Conservation (phyloP, 2,113 vertebrate species). For the Burhinus oedicnemus region DNA sequence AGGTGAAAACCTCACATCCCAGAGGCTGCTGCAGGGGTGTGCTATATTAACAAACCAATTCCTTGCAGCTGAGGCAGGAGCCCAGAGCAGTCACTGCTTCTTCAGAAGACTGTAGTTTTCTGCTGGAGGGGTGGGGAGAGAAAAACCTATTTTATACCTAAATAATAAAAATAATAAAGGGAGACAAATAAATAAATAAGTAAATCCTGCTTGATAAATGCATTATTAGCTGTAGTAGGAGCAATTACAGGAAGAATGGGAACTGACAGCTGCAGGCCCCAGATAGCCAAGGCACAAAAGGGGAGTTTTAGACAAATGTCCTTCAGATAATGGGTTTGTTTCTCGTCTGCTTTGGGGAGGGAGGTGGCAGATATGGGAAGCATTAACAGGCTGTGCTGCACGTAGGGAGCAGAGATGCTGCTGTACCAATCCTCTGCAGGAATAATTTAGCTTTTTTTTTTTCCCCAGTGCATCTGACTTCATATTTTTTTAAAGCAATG, state of each 20-base stretch:
- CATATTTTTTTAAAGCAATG: neutral
- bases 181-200: slow-evolving; percentile 61
- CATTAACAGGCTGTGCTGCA: neutral
- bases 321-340: slow-evolving; percentile 66
- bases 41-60: slow-evolving; percentile 34
- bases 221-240: slow-evolving; percentile 68
- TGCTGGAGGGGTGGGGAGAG: neutral
- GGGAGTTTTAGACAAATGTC: slow-evolving; percentile 57
- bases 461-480: neutral
- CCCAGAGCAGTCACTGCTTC: neutral
- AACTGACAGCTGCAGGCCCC: slow-evolving; percentile 68
- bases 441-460: neutral
- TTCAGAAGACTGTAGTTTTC: neutral
- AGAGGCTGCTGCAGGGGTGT: neutral
- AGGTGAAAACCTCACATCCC: neutral
- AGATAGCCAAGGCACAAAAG: slow-evolving; percentile 71
- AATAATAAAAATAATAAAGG: slow-evolving; percentile 54
- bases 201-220: slow-evolving; percentile 46
- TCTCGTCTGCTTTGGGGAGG: slow-evolving; percentile 9
- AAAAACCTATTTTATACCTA: slow-evolving; percentile 12
- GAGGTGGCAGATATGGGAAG: neutral
- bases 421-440: neutral
- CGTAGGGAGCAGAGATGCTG: neutral
- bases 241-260: slow-evolving; percentile 73
- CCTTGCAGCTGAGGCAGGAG: neutral